Percentiles rank a stretch among this genome's conserved stretches.
These are phyloP conservation scores for Anhinga anhinga DNA, from an alignment of 2,113 vertebrate genomes.

Conservation along the genomic window DNA sequence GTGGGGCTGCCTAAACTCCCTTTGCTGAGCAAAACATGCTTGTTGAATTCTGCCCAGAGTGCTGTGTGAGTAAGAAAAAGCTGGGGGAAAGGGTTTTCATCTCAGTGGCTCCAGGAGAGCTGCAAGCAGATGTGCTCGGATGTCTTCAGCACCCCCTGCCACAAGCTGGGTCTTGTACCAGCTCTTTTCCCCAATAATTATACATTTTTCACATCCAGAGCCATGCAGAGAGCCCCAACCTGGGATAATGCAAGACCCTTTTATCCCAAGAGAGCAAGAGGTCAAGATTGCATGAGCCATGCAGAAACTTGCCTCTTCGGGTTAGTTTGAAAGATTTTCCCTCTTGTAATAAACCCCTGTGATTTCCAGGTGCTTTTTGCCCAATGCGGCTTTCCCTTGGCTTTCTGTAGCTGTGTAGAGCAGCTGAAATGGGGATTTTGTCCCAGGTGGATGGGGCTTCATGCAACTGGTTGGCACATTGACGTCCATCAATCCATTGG, in stretches of 20 bases:
- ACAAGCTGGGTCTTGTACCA: neutral
- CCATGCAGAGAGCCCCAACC: neutral
- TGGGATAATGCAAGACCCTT: neutral
- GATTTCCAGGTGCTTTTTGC: neutral
- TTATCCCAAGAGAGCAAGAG: neutral
- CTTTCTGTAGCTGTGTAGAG: neutral
- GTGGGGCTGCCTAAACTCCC: neutral
- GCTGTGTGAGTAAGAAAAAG: neutral
- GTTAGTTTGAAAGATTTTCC: neutral
- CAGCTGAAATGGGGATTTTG: neutral
- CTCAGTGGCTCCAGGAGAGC: neutral
- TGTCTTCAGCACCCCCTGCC: neutral
- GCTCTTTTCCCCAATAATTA: neutral
- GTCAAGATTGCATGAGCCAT: neutral
- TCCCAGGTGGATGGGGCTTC: neutral
- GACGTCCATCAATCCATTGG: neutral
- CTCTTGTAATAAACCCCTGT: neutral
- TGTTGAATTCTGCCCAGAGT: neutral
- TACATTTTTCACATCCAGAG: neutral
- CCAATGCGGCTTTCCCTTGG: neutral
- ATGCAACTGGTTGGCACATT: fast-evolving
- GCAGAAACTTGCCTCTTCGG: neutral
- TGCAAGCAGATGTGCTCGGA: fast-evolving
- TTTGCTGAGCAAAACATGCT: neutral
- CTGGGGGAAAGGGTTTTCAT: neutral